Conservation (phyloP, 2,888 invertebrate genomes). For the Plebejus melissa region DNA sequence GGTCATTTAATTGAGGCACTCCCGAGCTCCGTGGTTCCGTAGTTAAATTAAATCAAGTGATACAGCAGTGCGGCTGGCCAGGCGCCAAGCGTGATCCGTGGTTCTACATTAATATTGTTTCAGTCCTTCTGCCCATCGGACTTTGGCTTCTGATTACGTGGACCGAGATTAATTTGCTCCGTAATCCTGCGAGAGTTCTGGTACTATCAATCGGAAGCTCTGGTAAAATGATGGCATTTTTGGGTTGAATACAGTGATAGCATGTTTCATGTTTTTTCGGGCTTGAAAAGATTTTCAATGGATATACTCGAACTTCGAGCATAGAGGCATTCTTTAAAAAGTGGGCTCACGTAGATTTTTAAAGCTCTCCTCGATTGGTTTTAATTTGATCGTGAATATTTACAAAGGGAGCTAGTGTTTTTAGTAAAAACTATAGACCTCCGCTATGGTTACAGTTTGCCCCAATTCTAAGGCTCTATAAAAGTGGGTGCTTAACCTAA, state of each 20-base stretch:
- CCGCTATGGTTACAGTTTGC: not conserved
- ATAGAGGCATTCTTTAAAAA: not conserved
- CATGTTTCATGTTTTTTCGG: not conserved
- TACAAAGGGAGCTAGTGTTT: not conserved
- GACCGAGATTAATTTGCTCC: slow-evolving; percentile 8
- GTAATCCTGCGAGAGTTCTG: not conserved
- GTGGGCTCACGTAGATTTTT: not conserved
- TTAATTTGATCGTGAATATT: slow-evolving; percentile 11
- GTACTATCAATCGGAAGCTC: not conserved
- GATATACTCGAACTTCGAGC: not conserved
- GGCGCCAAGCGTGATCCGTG: slow-evolving; percentile 42
- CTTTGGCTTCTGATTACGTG: slow-evolving; percentile 25
- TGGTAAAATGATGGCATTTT: not conserved
- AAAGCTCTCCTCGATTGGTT: not conserved
- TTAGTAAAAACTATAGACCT: slow-evolving; percentile 12
- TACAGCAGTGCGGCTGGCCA: slow-evolving; percentile 47
- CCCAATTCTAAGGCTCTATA: slow-evolving; percentile 22
- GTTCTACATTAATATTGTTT: slow-evolving; percentile 47
- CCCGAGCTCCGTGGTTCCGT: slow-evolving; percentile 33
- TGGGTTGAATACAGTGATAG: not conserved
- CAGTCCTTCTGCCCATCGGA: slow-evolving; percentile 29
- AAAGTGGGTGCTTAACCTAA: slow-evolving; percentile 26
- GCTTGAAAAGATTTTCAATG: not conserved
- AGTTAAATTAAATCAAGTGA: slow-evolving; percentile 47
- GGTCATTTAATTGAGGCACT: slow-evolving; percentile 34